phyloP scores from a whole-genome alignment of 2,113 vertebrate species.

The Crypturellus undulatus region DNA sequence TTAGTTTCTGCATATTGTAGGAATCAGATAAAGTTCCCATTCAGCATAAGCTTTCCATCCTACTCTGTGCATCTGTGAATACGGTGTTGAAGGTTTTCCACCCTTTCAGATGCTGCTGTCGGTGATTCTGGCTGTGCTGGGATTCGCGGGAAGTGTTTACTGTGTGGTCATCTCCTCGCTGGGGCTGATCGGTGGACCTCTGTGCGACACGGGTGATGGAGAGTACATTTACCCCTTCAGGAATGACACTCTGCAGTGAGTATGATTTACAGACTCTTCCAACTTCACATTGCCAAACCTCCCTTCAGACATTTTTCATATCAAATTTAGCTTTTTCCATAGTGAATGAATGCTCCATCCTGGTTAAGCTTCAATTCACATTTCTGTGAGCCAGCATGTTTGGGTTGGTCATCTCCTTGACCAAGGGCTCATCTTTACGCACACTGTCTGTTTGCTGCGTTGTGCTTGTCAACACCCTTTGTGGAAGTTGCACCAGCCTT shows the following conservation, averaged over 20 bases:
- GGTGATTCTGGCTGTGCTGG: slow-evolving; percentile 52
- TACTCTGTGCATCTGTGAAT: not conserved
- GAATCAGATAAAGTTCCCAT: not conserved
- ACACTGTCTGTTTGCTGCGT: not conserved
- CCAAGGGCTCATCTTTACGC: not conserved
- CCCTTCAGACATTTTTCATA: fast-evolving
- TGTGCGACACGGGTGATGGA: slow-evolving; percentile 70
- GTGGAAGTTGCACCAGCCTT: not conserved
- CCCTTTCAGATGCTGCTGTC: slow-evolving; percentile 66
- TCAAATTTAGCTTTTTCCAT: not conserved
- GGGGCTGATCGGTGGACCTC: slow-evolving; percentile 60
- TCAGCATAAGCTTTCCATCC: not conserved
- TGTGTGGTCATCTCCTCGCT: slow-evolving; percentile 66
- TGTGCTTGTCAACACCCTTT: not conserved
- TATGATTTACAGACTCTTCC: not conserved
- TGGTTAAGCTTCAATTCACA: not conserved
- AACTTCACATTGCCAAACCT: not conserved
- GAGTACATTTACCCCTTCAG: slow-evolving; percentile 73
- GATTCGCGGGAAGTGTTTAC: not conserved
- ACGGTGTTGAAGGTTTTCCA: not conserved
- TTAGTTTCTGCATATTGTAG: not conserved
- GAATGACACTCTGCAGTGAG: slow-evolving; percentile 66
- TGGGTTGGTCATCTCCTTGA: not conserved
- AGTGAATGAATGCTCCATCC: not conserved
- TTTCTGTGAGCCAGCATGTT: not conserved